Evolutionary conservation across 2,888 invertebrate species (phyloP), one percentile per base, ranked within the genome.

Genomic region (Parnassius mnemosyne): DNA sequence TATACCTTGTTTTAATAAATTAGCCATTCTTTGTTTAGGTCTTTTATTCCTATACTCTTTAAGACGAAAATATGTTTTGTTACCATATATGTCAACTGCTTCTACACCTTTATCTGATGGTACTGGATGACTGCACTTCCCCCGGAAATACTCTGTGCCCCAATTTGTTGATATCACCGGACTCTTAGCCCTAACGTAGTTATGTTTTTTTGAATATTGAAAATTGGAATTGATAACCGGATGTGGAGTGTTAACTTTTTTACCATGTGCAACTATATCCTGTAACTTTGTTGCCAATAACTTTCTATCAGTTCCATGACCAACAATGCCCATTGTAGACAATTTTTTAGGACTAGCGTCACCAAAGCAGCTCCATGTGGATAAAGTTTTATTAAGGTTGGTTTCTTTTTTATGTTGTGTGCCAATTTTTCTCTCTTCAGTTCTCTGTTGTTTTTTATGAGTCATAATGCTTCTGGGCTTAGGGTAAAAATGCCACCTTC

Each of bases 311-410:
- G 80, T 78, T 1, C 90, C 89, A 57, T 90, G 90, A 11, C 90
- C 89, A 10, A 83, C 67, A n/a, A 90, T 87, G 11, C 90, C 90
- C 76, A 87, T 78, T 71, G 79, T 79, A 9, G 88, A 84, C 43
- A 91, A 71, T 11, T 76, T 66, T 65, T 69, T 78, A 3, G 87
- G 84, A 49, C 81, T 77, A 9, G 74, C 82, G 64, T 83, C 85
- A 2, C 85, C 89, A 57, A 90, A 90, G 71, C 90, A 90, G 73
- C 88, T 90, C 81, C 84, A 89, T 16, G 82, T 79, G 3, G 76
- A 67, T 60, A 80, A 80, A 1, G 84, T 83, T 64, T 78, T 76
- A 44, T 64, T 62, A n/a, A 55, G 20, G 62, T 71, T 3, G 66
- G 65, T 42, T 68, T 66, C 65, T 78, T 81, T 46, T 72, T 72